Base-by-base conservation (phyloP, 2,797 vertebrate species). In the Melopsittacus undulatus region DNA sequence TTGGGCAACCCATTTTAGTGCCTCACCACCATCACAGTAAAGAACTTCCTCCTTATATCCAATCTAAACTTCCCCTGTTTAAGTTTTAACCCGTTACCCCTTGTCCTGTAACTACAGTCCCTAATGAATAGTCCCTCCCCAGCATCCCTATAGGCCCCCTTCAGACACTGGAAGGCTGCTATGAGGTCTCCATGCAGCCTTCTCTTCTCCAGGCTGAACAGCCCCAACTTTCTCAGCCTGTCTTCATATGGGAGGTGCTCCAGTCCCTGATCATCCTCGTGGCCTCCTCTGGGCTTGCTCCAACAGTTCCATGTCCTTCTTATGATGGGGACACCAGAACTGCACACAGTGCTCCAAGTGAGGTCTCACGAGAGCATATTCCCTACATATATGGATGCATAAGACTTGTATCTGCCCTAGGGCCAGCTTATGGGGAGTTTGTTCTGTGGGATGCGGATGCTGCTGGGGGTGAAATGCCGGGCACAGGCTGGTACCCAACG, bases 401-500 rank as follows among this genome's bases (percentile, higher is more conserved):
- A 23, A 1, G 3, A 2, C 57, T 52, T 40, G 10, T 42, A 1
- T 40, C 30, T 48, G 68, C 34, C 57, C 34, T 32, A 45, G 38
- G 34, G 21, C 7, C 51, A 45, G 17, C 6, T 63, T 27, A 5
- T 36, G 40, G 29, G 20, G 32, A 1, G 4, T 38, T 81, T 61
- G 8, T 82, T 79, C 38, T 79, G 19, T 56, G 36, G 34, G 26
- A 12, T 74, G 40, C 79, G 48, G 40, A 38, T 64, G 67, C 54
- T 82, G 32, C 66, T 23, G 29, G 7, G 5, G 1, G 2, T 27
- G 38, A 51, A 45, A 80, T 62, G 27, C n/a, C 0, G 34, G 20
- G 13, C 32, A 5, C 62, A 56, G 42, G 11, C 76, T 88, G 83
- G 34, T 86, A n/a, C 27, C 36, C 1, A 0, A 17, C 67, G 0